Percentiles rank a stretch among this genome's conserved stretches.
Conservation (phyloP, 2,113 vertebrate genomes). For the Centropus unirufus region DNA sequence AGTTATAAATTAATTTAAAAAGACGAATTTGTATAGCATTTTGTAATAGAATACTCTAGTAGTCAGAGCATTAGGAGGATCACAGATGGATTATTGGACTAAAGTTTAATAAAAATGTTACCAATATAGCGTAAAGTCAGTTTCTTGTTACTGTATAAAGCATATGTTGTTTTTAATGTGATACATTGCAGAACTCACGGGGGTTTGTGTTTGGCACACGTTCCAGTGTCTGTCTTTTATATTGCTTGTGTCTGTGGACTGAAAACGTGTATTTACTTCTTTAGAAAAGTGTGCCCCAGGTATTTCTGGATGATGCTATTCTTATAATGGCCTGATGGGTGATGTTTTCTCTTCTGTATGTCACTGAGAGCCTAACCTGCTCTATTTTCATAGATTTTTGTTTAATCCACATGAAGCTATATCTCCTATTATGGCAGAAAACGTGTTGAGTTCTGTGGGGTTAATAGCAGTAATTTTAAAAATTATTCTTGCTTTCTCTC, state of each 20-base stretch:
- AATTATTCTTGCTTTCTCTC: background rate
- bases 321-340: background rate
- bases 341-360: background rate
- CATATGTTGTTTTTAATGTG: constrained; percentile 48
- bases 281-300: background rate
- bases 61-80: background rate
- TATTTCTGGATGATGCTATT: background rate
- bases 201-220: background rate
- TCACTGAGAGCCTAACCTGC: background rate
- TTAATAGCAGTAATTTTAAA: background rate
- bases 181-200: background rate
- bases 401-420: background rate
- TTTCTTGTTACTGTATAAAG: constrained; percentile 29
- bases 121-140: constrained; percentile 17
- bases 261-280: background rate
- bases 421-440: background rate
- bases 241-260: background rate
- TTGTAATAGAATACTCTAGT: background rate
- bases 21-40: background rate
- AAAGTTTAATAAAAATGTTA: constrained; percentile 37
- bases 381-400: background rate
- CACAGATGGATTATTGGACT: constrained; percentile 26
- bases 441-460: background rate
- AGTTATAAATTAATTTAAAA: background rate
- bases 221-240: background rate